Conservation (phyloP, 2,797 vertebrate species). For the Choloepus didactylus region DNA sequence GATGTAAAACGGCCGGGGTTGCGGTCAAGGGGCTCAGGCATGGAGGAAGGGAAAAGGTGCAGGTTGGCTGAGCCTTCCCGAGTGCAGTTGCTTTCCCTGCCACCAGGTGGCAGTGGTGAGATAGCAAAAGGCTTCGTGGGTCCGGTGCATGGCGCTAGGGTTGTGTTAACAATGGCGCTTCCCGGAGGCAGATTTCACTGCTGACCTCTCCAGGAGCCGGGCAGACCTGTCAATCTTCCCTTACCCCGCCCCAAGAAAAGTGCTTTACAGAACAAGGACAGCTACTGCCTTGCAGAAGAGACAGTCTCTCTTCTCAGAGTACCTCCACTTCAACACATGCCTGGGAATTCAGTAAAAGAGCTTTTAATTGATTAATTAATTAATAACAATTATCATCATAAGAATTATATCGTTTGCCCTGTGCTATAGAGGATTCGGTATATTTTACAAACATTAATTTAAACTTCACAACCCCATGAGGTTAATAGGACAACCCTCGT, state of each 20-base stretch:
- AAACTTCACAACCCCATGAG: background rate
- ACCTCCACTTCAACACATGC: background rate
- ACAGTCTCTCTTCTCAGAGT: background rate
- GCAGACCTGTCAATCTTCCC: background rate
- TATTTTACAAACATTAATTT: background rate
- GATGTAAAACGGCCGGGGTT: background rate
- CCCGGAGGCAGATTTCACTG: background rate
- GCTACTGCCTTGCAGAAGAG: background rate
- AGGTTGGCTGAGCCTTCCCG: background rate
- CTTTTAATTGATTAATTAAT: background rate
- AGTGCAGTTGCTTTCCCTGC: background rate
- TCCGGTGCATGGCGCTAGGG: fast-evolving
- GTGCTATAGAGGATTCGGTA: background rate
- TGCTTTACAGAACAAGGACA: background rate
- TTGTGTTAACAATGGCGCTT: background rate
- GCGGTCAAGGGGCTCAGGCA: background rate
- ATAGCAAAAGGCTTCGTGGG: background rate
- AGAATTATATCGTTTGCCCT: background rate
- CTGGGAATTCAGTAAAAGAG: fast-evolving
- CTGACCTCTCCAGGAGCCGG: too few species aligned
- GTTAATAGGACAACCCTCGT: background rate
- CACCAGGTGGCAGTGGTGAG: background rate
- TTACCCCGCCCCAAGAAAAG: background rate
- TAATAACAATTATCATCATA: background rate
- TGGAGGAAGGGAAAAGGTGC: too few species aligned